Evolutionary conservation across 2,888 invertebrate species (phyloP).

Genomic region (Eulithis testata): DNA sequence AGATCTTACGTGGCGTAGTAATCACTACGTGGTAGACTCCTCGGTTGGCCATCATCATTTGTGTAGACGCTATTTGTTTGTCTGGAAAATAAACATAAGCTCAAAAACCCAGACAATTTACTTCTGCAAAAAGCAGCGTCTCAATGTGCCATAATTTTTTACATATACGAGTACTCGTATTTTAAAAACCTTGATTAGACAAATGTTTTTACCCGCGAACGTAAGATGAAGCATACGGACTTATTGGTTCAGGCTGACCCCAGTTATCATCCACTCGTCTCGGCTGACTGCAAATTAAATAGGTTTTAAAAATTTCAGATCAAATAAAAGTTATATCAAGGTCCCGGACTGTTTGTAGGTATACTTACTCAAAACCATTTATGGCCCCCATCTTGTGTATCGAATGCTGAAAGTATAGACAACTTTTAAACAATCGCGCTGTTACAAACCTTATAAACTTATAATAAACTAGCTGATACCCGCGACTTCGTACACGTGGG

Average conservation of each 20-base stretch:
- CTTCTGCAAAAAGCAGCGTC: no score
- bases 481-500: no score
- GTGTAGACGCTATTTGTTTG: slow-evolving; percentile 54
- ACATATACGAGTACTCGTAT: no score
- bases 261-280: slow-evolving; percentile 44
- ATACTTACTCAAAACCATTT: slow-evolving; percentile 68
- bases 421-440: not conserved
- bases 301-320: not conserved
- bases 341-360: not conserved
- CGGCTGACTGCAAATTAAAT: slow-evolving; percentile 44
- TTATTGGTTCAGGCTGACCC: slow-evolving; percentile 33
- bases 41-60: slow-evolving; percentile 53
- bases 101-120: no score
- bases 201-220: slow-evolving; percentile 45
- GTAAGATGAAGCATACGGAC: slow-evolving; percentile 40
- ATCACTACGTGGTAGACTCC: slow-evolving; percentile 48
- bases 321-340: not conserved
- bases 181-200: no score
- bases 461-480: no score
- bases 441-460: no score
- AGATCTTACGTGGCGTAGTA: slow-evolving; percentile 50
- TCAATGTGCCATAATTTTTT: no score
- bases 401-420: slow-evolving; percentile 58
- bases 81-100: slow-evolving; percentile 11
- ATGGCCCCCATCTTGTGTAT: slow-evolving; percentile 64